These are phyloP conservation scores for Sardinella longiceps DNA, from an alignment of 2,797 vertebrate genomes.

Conservation along the genomic window DNA sequence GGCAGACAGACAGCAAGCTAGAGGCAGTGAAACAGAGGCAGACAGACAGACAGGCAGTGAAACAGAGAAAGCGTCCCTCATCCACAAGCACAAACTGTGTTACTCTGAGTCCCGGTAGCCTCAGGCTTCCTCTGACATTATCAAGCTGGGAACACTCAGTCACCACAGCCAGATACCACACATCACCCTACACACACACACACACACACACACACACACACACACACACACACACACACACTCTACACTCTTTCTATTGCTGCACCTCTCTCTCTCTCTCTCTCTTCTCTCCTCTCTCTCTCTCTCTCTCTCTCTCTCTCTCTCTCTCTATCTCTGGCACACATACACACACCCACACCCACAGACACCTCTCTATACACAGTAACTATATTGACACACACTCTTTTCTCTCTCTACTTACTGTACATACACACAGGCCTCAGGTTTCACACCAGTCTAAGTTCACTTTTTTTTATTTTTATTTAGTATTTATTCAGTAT, in stretches of 20 bases:
- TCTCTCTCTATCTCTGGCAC: no score
- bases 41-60: background rate
- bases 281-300: background rate
- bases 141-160: conserved; percentile 52
- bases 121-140: conserved; percentile 61
- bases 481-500: no score
- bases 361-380: no score
- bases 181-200: conserved; percentile 25
- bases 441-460: background rate
- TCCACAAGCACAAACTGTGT: conserved; percentile 2
- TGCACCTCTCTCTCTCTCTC: no score
- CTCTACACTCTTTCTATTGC: no score
- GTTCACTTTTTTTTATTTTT: no score
- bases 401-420: no score
- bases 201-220: background rate
- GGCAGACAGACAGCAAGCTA: background rate
- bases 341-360: background rate
- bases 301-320: background rate
- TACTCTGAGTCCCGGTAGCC: conserved; percentile 33
- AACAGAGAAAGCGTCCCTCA: background rate
- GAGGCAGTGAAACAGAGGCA: background rate
- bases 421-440: no score
- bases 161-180: conserved; percentile 43
- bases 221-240: background rate
- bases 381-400: no score